phyloP scores from a whole-genome alignment of 2,888 invertebrate species.

The Seira sanloemensis region DNA sequence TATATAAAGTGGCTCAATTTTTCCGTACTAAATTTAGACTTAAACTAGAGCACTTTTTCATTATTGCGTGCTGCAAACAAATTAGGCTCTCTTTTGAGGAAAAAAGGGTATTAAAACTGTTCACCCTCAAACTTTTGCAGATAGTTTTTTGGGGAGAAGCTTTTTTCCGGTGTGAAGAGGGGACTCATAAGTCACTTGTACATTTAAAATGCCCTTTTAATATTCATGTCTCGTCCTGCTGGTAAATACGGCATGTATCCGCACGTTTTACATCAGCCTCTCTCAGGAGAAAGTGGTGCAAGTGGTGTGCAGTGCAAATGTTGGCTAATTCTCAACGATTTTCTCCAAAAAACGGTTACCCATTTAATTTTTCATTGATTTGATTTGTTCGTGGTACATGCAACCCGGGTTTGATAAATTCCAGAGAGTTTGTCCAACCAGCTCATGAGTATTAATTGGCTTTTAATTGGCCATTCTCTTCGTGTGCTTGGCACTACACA shows the following conservation, averaged over 20 bases:
- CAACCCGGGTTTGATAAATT: background rate
- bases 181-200: background rate
- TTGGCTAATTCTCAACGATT: too few relatives aligned
- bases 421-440: background rate
- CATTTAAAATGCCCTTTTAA: background rate
- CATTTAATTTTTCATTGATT: too few relatives aligned
- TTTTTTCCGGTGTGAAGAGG: background rate
- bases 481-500: background rate
- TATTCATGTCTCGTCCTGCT: background rate
- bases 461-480: background rate
- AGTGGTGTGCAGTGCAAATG: background rate
- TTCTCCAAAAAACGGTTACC: too few relatives aligned
- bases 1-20: background rate
- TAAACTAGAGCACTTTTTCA: background rate
- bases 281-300: background rate
- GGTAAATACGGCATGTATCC: background rate
- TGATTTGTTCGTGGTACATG: background rate
- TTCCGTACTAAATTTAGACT: background rate
- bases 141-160: background rate
- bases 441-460: conserved; percentile 1
- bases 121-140: background rate
- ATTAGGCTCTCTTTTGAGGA: background rate
- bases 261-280: background rate
- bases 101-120: background rate
- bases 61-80: conserved; percentile 16